Percentiles rank a stretch among this genome's conserved stretches.
These are phyloP conservation scores for Sclerodermus sp. DNA, from an alignment of 2,888 invertebrate species.

Conservation along the genomic window DNA sequence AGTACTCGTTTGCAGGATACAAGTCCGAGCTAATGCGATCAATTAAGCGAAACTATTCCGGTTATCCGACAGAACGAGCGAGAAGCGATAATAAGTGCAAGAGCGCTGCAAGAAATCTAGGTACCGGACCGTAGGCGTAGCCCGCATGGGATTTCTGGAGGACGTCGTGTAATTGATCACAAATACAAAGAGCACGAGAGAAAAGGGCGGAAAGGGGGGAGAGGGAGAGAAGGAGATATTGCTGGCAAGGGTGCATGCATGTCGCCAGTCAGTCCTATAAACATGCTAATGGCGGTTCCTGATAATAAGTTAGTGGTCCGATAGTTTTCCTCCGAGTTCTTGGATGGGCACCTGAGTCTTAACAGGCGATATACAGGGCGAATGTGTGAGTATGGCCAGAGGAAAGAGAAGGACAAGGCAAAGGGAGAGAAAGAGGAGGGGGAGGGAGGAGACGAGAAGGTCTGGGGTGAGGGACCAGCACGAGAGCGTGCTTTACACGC, in stretches of 20 bases:
- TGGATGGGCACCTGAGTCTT: slow-evolving; percentile 4
- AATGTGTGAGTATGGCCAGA: slow-evolving; percentile 4
- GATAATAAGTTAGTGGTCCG: slow-evolving; percentile 46
- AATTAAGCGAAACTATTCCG: no score
- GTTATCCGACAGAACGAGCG: no score
- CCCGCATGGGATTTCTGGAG: no score
- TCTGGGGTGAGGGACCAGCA: slow-evolving; percentile 14
- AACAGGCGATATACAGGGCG: no score
- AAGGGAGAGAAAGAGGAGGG: slow-evolving; percentile 6
- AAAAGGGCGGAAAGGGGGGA: slow-evolving; percentile 3
- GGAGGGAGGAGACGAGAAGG: slow-evolving; percentile 6
- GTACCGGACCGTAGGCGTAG: no score
- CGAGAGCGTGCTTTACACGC: slow-evolving; percentile 42
- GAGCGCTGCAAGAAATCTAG: no score
- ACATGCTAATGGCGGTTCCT: slow-evolving; percentile 47
- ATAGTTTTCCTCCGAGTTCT: slow-evolving; percentile 16
- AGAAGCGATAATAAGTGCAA: no score
- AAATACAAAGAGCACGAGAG: slow-evolving; percentile 30
- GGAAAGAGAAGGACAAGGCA: slow-evolving; percentile 6
- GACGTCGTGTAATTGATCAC: slow-evolving; percentile 38
- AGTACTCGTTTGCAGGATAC: no score
- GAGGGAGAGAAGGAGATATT: slow-evolving; percentile 6
- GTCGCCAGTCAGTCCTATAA: slow-evolving; percentile 43
- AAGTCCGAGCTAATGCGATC: no score
- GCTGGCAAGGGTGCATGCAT: slow-evolving; percentile 26